Evolutionary conservation across 2,888 invertebrate species (phyloP).

Genomic region (Leucania comma): DNA sequence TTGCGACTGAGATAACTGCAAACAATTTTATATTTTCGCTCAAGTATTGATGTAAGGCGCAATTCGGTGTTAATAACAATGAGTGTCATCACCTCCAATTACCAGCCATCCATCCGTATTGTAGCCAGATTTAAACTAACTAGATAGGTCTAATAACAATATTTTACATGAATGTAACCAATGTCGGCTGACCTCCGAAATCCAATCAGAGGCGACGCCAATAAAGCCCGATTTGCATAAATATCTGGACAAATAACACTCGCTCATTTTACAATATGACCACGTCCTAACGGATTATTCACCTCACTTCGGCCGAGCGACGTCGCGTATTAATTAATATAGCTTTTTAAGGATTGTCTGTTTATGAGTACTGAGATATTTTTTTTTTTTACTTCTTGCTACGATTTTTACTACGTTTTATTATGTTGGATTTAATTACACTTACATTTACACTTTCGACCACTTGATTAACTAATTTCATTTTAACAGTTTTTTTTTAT

Average conservation of each 20-base stretch:
- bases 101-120: too few relatives aligned
- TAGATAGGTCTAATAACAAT: constrained; percentile 12
- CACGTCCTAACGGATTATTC: constrained; percentile 26
- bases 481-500: too few relatives aligned
- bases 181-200: constrained; percentile 5
- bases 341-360: constrained; percentile 31
- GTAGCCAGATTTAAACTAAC: constrained; percentile 1
- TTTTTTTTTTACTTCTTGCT: constrained; percentile 1
- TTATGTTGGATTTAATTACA: background rate
- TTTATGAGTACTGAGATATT: constrained; percentile 11
- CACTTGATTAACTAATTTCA: too few relatives aligned
- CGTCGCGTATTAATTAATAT: constrained; percentile 32
- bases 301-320: constrained; percentile 12
- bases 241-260: constrained; percentile 22
- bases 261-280: constrained; percentile 24
- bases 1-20: too few relatives aligned
- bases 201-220: constrained; percentile 19
- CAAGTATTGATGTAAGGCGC: too few relatives aligned
- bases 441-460: too few relatives aligned
- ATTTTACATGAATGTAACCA: constrained; percentile 1
- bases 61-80: background rate
- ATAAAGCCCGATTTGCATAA: constrained; percentile 33
- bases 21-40: too few relatives aligned
- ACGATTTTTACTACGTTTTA: background rate
- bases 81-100: background rate